phyloP scores from a whole-genome alignment of 2,797 vertebrate genomes.

The Arremon brunneinucha region DNA sequence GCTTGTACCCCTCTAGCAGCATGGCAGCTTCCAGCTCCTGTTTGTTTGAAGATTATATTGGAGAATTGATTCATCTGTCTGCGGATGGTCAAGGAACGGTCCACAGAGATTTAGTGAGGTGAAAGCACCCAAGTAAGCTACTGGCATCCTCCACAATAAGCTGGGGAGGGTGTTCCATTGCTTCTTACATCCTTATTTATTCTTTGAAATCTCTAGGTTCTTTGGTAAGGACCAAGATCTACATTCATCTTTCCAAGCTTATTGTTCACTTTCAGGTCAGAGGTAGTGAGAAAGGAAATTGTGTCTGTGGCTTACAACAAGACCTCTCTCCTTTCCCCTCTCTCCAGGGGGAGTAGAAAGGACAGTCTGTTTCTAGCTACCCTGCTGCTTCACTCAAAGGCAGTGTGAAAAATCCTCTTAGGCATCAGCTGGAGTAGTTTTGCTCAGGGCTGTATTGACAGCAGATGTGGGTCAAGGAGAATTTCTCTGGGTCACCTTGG shows the following conservation, averaged over 20 bases:
- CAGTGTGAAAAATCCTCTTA: not conserved
- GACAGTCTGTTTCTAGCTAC: not conserved
- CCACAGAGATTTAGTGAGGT: not conserved
- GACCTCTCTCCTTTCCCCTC: not conserved
- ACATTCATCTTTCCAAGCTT: not conserved
- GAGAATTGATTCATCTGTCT: not conserved
- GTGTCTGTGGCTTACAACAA: not conserved
- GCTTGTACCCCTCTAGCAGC: not conserved
- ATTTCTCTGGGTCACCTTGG: not conserved
- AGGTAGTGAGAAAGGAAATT: not conserved
- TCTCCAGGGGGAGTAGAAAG: not conserved
- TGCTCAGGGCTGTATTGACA: not conserved
- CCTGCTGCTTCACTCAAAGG: not conserved
- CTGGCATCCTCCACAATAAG: not conserved
- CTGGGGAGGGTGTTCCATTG: not conserved
- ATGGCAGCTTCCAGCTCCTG: not conserved
- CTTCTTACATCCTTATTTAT: not conserved
- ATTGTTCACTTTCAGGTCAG: not conserved
- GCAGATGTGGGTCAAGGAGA: not conserved
- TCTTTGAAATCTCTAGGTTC: not conserved
- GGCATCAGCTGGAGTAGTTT: accelerated
- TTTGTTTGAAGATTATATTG: not conserved
- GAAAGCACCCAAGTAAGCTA: not conserved
- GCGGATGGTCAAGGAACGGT: not conserved
- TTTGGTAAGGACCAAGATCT: not conserved